These are phyloP conservation scores for Candidula unifasciata DNA, from an alignment of 2,888 invertebrate genomes.

Conservation along the genomic window DNA sequence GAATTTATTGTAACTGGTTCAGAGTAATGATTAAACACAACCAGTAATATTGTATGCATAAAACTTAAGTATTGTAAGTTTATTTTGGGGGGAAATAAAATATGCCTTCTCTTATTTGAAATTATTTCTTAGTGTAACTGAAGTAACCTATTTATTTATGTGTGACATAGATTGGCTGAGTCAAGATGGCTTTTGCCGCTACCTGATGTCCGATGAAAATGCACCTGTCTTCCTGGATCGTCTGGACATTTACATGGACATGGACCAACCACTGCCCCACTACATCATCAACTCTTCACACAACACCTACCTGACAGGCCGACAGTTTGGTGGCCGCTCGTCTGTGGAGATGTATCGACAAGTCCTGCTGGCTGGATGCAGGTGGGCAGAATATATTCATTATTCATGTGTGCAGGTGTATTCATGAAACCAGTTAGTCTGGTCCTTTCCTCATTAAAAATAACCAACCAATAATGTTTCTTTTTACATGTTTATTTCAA, in stretches of 20 bases:
- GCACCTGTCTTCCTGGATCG: slow-evolving; percentile 98
- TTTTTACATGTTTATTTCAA: too few relatives aligned
- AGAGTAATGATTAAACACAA: too few relatives aligned
- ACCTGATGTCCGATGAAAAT: slow-evolving; percentile 99
- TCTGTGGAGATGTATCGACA: slow-evolving; percentile 99
- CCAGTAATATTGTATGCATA: too few relatives aligned
- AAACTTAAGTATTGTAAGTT: too few relatives aligned
- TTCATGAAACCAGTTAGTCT: too few relatives aligned
- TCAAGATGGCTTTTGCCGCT: slow-evolving; percentile 97
- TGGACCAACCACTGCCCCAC: slow-evolving; percentile 98
- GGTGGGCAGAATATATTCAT: slow-evolving; percentile 80
- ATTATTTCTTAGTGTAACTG: neutral
- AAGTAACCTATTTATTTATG: neutral
- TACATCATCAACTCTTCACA: slow-evolving; percentile 96
- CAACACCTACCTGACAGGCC: slow-evolving; percentile 79
- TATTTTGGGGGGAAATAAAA: neutral
- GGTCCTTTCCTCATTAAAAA: too few relatives aligned
- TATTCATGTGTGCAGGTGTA: neutral
- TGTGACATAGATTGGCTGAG: slow-evolving; percentile 81
- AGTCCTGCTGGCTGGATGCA: slow-evolving; percentile 96
- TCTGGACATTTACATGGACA: slow-evolving; percentile 92
- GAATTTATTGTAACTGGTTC: too few relatives aligned
- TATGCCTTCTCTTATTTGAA: neutral
- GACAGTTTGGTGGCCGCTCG: slow-evolving; percentile 98
- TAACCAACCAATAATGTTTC: too few relatives aligned